Evolutionary conservation across 2,888 invertebrate genomes (phyloP).

Genomic region (Eristalinus aeneus): DNA sequence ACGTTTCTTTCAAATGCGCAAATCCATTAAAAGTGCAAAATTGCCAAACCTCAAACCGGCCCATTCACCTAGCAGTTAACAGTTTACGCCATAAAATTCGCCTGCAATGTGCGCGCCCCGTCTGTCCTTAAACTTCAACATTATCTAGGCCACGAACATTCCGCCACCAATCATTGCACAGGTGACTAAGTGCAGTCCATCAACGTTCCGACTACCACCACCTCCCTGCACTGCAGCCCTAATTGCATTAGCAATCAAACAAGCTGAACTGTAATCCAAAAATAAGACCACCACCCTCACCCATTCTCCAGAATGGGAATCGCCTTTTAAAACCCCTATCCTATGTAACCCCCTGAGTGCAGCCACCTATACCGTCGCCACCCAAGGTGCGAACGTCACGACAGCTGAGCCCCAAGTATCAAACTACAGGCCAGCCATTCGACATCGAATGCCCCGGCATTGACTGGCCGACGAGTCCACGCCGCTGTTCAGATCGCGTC

Average conservation of each 20-base stretch:
- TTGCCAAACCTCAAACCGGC: neutral
- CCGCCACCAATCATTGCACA: conserved; percentile 1
- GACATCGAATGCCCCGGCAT: conserved; percentile 11
- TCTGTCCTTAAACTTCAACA: conserved; percentile 57
- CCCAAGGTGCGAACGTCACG: conserved; percentile 21
- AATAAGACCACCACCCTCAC: conserved; percentile 21
- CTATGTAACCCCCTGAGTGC: neutral
- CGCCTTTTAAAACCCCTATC: conserved; percentile 2
- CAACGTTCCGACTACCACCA: neutral
- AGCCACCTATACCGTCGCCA: neutral
- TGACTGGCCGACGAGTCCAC: neutral
- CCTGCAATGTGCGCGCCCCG: neutral
- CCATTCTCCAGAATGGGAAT: conserved; percentile 40
- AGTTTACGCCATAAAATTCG: neutral
- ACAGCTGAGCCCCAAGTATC: conserved; percentile 1
- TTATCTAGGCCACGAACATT: conserved; percentile 56
- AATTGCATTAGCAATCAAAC: conserved; percentile 64
- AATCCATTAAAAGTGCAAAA: neutral
- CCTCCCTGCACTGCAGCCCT: conserved; percentile 37
- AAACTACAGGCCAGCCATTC: conserved; percentile 25
- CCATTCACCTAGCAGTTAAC: neutral
- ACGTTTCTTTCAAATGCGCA: neutral
- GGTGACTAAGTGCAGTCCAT: conserved; percentile 16
- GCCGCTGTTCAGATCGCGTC: neutral
- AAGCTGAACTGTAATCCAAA: conserved; percentile 24